Evolutionary conservation across 2,797 vertebrate genomes (phyloP), one percentile per base, ranked within the genome.

Genomic region (Toxotes lorentzi): DNA sequence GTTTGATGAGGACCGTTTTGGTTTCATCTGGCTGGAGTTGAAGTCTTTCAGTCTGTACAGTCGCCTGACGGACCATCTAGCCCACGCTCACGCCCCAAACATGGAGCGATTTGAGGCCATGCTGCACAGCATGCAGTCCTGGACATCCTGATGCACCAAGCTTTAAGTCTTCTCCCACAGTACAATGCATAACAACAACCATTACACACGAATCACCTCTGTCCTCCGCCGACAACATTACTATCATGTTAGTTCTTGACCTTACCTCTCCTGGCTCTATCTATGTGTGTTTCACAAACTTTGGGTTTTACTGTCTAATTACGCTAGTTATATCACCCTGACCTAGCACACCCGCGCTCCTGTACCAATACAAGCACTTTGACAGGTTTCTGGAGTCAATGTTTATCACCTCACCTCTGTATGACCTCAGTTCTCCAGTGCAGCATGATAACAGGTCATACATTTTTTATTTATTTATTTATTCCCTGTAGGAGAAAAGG

Each of bases 11-110:
- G 96, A 99, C 77, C 97, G 96, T 45, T 99, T 99, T 0, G 98
- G 98, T 32, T 99, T 99, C 94, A 97, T 99, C 93, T 99, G 98
- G 98, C 92, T 99, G 88, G 97, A 99, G 93, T 94, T 99, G 30
- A 98, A 99, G 86, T 99, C 98, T 69, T 99, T 99, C 92, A 99
- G 98, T 78, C 93, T 99, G 69, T 99, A 99, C 94, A 99, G 98
- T 90, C 93, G 98, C n/a, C 96, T 99, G 91, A 97, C 95, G 71
- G 98, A 97, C 88, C 87, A 94, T 74, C 97, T 99, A 86, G 95
- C 96, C 91, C 96, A 97, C 0, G 97, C 97, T 0, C 94, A 97
- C 0, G 97, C 98, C 0, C 98, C 97, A 0, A 96, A 95, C 86
- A 93, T 94, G 19, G 97, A 98, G 94, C 97, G 95, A 47, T 99